Evolutionary conservation across 2,113 vertebrate genomes (phyloP).

Genomic region (Rousettus leschenaultii): DNA sequence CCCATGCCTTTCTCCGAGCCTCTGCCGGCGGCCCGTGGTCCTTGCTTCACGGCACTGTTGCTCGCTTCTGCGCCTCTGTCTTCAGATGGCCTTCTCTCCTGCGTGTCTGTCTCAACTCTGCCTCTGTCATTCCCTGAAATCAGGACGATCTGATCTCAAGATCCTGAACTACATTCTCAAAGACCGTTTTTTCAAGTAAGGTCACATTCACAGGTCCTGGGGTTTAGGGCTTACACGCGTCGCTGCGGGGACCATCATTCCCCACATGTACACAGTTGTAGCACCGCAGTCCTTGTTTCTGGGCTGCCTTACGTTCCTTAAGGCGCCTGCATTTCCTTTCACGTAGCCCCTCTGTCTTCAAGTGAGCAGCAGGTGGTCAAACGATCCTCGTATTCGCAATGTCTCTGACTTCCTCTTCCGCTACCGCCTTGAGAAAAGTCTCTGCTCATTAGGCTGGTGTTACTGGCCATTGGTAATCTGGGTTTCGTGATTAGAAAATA

Average conservation of each 20-base stretch:
- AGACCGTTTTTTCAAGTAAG: not conserved
- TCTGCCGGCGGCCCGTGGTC: not conserved
- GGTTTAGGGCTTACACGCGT: not conserved
- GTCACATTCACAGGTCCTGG: not conserved
- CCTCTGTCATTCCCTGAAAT: not conserved
- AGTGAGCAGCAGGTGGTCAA: not conserved
- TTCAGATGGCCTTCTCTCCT: not conserved
- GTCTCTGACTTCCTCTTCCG: not conserved
- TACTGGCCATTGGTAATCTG: not conserved
- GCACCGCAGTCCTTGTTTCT: not conserved
- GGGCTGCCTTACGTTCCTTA: not conserved
- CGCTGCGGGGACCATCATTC: not conserved
- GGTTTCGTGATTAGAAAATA: not conserved
- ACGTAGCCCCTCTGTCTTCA: rapidly evolving
- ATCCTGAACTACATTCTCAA: not conserved
- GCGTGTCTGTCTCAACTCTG: not conserved
- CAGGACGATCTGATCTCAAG: not conserved
- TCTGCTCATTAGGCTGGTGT: not conserved
- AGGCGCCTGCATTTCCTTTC: not conserved
- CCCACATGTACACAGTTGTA: too few species aligned
- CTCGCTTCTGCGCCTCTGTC: not conserved
- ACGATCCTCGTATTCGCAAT: rapidly evolving
- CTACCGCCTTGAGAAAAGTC: not conserved
- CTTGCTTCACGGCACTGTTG: not conserved
- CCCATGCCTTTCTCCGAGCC: rapidly evolving